Conservation (phyloP, 2,888 invertebrate genomes). For the Callimorpha dominula region DNA sequence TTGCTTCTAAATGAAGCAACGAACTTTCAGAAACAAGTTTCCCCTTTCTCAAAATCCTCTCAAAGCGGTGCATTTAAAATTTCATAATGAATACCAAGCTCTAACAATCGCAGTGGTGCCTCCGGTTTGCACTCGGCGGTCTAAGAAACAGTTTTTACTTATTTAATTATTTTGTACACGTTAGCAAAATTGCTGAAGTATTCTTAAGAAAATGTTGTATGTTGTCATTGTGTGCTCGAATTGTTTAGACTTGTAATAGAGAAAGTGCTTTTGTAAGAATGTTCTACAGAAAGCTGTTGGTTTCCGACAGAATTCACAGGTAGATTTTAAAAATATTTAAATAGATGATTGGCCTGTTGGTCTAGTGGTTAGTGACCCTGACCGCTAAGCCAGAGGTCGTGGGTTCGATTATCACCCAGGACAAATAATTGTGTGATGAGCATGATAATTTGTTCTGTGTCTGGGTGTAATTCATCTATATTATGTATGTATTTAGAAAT, state of each 20-base stretch:
- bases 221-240: conserved; percentile 32
- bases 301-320: neutral
- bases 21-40: neutral
- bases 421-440: too few relatives aligned
- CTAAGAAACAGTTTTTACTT: conserved; percentile 55
- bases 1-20: neutral
- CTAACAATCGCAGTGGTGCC: conserved; percentile 34
- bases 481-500: too few relatives aligned
- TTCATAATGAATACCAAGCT: conserved; percentile 55
- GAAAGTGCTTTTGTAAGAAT: neutral
- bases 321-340: neutral
- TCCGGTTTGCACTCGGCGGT: conserved; percentile 41
- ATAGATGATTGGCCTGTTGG: neutral
- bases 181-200: conserved; percentile 58
- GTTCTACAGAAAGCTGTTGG: neutral
- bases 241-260: conserved; percentile 23
- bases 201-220: conserved; percentile 49
- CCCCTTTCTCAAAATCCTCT: conserved; percentile 20
- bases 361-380: too few relatives aligned
- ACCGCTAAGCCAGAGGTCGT: too few relatives aligned
- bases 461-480: too few relatives aligned
- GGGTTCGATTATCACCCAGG: too few relatives aligned
- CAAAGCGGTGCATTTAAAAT: conserved; percentile 60
- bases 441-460: too few relatives aligned
- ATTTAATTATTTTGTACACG: conserved; percentile 63